phyloP scores from a whole-genome alignment of 1,140 invertebrate species.

The Tetramorium parvispinum region DNA sequence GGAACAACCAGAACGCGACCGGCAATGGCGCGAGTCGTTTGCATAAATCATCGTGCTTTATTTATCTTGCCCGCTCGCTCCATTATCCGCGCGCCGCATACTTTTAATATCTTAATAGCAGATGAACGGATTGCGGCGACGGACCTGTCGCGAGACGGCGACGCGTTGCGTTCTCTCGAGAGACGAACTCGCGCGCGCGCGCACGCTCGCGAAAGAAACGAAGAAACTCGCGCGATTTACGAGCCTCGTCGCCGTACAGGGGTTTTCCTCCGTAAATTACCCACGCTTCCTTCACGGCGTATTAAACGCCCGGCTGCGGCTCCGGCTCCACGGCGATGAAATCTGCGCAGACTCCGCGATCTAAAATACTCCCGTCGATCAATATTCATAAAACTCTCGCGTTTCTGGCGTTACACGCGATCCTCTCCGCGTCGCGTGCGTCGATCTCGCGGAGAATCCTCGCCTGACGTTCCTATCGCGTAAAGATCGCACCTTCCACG shows the following conservation, averaged over 20 bases:
- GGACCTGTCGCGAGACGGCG: background rate
- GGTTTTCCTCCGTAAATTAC: background rate
- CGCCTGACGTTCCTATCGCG: background rate
- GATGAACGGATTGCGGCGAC: background rate
- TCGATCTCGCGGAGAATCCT: background rate
- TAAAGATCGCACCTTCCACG: background rate
- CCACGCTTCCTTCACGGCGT: background rate
- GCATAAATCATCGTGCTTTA: slow-evolving; percentile 63
- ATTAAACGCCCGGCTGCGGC: background rate
- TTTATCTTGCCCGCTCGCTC: slow-evolving; percentile 44
- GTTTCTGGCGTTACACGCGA: slow-evolving; percentile 13
- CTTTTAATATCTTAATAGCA: slow-evolving; percentile 37
- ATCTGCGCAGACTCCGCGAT: slow-evolving; percentile 49
- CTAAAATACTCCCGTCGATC: slow-evolving; percentile 49
- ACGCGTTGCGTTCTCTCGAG: no score
- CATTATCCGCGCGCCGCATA: background rate
- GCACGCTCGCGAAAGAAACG: background rate
- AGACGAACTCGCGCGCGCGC: no score
- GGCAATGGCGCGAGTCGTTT: slow-evolving; percentile 65
- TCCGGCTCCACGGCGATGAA: background rate
- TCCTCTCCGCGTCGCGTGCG: background rate
- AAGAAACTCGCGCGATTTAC: background rate
- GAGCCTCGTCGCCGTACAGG: background rate
- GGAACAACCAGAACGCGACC: slow-evolving; percentile 58
- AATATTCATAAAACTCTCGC: slow-evolving; percentile 48